A percentile compares a stretch with the other conserved stretches of the same genome.
Evolutionary conservation across 2,113 vertebrate genomes (phyloP).

Genomic region (Rhegmatorhina hoffmannsi): DNA sequence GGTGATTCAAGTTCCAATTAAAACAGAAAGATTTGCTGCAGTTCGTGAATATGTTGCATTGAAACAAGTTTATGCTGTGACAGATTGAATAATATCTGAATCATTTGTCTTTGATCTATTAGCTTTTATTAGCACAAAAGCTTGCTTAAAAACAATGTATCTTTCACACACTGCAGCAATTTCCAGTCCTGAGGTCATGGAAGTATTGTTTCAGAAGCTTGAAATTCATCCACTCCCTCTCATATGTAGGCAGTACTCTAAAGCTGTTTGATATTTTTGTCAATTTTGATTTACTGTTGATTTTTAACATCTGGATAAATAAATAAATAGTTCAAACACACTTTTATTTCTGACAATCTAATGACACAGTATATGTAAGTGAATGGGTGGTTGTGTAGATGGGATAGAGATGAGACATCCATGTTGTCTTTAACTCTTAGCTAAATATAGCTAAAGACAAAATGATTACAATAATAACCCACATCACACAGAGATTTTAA

Average conservation of each 20-base stretch:
- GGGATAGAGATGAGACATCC: background rate
- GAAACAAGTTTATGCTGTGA: background rate
- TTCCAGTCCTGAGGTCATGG: background rate
- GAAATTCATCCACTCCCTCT: background rate
- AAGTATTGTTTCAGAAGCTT: background rate
- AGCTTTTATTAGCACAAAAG: background rate
- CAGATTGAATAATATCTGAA: slow-evolving; percentile 6
- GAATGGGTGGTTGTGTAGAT: background rate
- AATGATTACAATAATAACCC: background rate
- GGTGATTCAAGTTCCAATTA: slow-evolving; percentile 56
- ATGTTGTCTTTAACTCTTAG: background rate
- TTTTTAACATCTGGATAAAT: background rate
- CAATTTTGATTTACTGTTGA: background rate
- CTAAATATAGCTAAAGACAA: background rate
- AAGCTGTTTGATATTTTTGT: background rate
- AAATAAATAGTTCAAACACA: background rate
- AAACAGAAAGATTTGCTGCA: background rate
- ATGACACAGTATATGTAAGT: background rate
- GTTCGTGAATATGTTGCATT: background rate
- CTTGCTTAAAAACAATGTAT: background rate
- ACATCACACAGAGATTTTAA: background rate
- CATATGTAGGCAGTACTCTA: background rate
- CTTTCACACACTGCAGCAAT: background rate
- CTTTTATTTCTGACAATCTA: background rate
- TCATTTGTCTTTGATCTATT: background rate